Evolutionary conservation across 2,888 invertebrate genomes (phyloP).

Genomic region (Spilosoma lubricipeda): DNA sequence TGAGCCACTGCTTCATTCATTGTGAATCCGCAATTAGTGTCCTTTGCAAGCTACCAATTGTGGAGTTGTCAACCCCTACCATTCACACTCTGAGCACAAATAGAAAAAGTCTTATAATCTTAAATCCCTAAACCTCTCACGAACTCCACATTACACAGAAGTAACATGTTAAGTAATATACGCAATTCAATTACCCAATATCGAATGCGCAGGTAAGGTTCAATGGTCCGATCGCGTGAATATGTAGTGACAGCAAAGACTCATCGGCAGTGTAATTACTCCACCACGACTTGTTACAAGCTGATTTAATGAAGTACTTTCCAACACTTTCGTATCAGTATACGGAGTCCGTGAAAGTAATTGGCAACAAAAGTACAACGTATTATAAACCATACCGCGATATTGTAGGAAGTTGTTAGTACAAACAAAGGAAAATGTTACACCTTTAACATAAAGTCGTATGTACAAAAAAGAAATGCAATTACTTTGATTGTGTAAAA

Average conservation of each 20-base stretch:
- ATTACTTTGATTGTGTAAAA: not conserved
- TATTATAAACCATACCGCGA: slow-evolving; percentile 35
- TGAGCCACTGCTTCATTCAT: too few species aligned
- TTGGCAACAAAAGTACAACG: slow-evolving; percentile 49
- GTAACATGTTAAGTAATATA: slow-evolving; percentile 11
- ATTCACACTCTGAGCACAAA: not conserved
- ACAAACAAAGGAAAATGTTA: not conserved
- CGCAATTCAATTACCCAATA: slow-evolving; percentile 21
- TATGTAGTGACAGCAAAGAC: slow-evolving; percentile 38
- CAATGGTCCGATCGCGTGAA: slow-evolving; percentile 60
- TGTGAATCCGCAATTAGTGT: not conserved
- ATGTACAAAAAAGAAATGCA: not conserved
- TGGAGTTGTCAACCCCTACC: not conserved
- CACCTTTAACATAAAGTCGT: not conserved
- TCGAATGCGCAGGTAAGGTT: slow-evolving; percentile 40
- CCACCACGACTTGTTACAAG: slow-evolving; percentile 11
- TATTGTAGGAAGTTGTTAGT: slow-evolving; percentile 42
- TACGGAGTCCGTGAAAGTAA: slow-evolving; percentile 74
- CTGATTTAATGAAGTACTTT: slow-evolving; percentile 77
- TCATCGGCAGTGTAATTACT: slow-evolving; percentile 60
- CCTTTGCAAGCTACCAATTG: not conserved
- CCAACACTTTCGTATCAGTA: slow-evolving; percentile 77
- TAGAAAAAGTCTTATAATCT: not conserved
- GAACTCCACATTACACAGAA: not conserved
- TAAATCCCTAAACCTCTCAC: not conserved